These are phyloP conservation scores for Ashinkailepas kermadecensis DNA, from an alignment of 2,888 invertebrate genomes.

Conservation along the genomic window DNA sequence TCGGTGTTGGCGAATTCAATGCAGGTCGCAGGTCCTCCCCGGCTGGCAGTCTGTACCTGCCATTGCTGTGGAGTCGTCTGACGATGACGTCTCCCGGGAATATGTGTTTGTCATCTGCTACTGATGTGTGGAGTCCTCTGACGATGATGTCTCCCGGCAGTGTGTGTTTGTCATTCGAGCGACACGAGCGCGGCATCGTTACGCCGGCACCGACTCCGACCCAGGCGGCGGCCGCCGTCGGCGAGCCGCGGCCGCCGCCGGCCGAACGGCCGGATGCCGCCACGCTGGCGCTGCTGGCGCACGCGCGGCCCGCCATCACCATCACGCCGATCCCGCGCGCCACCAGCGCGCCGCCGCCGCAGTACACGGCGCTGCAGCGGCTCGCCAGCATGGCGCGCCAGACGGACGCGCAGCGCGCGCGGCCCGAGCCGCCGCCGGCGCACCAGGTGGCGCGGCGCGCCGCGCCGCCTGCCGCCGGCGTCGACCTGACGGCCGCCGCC, in stretches of 20 bases:
- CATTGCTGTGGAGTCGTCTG: too few species aligned
- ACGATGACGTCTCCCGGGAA: too few species aligned
- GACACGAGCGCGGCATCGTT: not conserved
- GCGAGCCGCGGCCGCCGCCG: not conserved
- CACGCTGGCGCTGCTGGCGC: not conserved
- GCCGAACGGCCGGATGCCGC: not conserved
- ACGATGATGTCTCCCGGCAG: not conserved
- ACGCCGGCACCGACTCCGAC: too few species aligned
- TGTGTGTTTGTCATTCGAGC: conserved; percentile 1
- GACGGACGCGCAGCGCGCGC: conserved; percentile 8
- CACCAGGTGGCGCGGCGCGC: conserved; percentile 2
- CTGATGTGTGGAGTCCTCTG: too few species aligned
- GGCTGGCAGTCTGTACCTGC: too few species aligned
- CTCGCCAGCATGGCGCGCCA: conserved; percentile 4
- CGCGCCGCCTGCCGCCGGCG: not conserved
- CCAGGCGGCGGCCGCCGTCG: not conserved
- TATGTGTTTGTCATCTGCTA: too few species aligned
- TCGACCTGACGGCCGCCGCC: conserved; percentile 6
- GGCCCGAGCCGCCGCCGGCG: conserved; percentile 14
- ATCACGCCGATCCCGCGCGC: conserved; percentile 33
- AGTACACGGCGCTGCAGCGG: conserved; percentile 22
- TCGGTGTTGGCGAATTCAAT: too few species aligned
- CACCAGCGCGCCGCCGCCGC: not conserved
- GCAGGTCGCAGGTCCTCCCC: too few species aligned
- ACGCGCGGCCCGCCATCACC: conserved; percentile 33